phyloP scores from a whole-genome alignment of 1,140 invertebrate genomes.

The Pemphigus obesinymphae region DNA sequence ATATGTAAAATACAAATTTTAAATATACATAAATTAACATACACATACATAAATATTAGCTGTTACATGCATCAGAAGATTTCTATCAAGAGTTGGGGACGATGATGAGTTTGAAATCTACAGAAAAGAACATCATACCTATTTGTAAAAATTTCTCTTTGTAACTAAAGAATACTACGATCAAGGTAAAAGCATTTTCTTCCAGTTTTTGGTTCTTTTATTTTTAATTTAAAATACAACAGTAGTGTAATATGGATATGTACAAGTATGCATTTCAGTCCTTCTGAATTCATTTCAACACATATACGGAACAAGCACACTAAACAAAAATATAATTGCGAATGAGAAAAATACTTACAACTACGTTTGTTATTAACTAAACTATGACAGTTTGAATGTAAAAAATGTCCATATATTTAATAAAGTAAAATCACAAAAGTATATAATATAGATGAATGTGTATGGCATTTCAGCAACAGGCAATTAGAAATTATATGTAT shows the following conservation, averaged over 20 bases:
- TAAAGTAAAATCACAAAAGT: background rate
- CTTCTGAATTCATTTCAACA: background rate
- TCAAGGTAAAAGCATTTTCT: background rate
- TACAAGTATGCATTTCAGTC: no score
- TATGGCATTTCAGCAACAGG: background rate
- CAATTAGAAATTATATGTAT: background rate
- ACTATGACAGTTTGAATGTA: background rate
- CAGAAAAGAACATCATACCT: background rate
- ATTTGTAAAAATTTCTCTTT: no score
- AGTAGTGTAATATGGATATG: no score
- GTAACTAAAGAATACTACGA: no score
- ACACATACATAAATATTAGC: background rate
- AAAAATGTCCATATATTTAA: background rate
- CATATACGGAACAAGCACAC: background rate
- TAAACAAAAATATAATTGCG: background rate
- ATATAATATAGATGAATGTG: no score
- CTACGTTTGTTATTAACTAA: background rate
- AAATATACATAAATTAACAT: background rate
- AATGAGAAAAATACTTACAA: background rate
- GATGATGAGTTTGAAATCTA: background rate
- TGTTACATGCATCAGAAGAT: background rate
- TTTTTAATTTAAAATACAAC: constrained; percentile 9
- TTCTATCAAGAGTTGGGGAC: background rate
- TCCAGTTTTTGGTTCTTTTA: no score
- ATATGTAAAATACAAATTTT: background rate